Evolutionary conservation across 2,888 invertebrate genomes (phyloP).

Genomic region (Apoda limacodes): DNA sequence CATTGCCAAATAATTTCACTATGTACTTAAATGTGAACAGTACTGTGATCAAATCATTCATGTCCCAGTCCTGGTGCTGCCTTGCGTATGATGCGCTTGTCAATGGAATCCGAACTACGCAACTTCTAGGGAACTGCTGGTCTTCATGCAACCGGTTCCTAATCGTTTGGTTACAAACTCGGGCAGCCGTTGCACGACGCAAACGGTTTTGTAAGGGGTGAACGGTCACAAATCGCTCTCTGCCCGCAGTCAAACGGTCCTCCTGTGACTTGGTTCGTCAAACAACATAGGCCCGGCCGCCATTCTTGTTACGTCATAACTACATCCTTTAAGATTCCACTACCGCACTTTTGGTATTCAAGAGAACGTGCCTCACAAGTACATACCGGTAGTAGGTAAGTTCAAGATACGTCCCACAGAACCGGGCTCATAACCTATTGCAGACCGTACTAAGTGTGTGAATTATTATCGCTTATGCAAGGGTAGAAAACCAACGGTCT

Average conservation of each 20-base stretch:
- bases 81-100: constrained; percentile 7
- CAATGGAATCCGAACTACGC: constrained; percentile 8
- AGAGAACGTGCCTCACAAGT: too few relatives aligned
- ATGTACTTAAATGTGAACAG: constrained; percentile 4
- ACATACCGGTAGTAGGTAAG: too few relatives aligned
- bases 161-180: constrained; percentile 9
- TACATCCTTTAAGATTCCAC: too few relatives aligned
- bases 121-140: constrained; percentile 7
- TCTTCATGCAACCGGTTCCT: constrained; percentile 8
- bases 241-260: constrained; percentile 13
- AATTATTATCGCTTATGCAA: too few relatives aligned
- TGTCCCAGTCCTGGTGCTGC: constrained; percentile 7
- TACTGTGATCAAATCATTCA: constrained; percentile 8
- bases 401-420: too few relatives aligned
- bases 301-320: too few relatives aligned
- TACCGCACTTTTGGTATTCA: too few relatives aligned
- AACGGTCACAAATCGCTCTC: constrained; percentile 10
- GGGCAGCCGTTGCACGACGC: constrained; percentile 5
- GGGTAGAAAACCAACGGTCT: too few relatives aligned
- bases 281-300: too few relatives aligned
- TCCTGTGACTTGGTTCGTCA: constrained; percentile 11
- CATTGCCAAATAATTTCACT: too few relatives aligned
- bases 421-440: too few relatives aligned
- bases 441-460: too few relatives aligned
- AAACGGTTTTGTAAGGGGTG: constrained; percentile 11